A percentile compares a stretch with the other conserved stretches of the same genome.
phyloP scores from a whole-genome alignment of 2,888 invertebrate species.

The Masnerella sp. region DNA sequence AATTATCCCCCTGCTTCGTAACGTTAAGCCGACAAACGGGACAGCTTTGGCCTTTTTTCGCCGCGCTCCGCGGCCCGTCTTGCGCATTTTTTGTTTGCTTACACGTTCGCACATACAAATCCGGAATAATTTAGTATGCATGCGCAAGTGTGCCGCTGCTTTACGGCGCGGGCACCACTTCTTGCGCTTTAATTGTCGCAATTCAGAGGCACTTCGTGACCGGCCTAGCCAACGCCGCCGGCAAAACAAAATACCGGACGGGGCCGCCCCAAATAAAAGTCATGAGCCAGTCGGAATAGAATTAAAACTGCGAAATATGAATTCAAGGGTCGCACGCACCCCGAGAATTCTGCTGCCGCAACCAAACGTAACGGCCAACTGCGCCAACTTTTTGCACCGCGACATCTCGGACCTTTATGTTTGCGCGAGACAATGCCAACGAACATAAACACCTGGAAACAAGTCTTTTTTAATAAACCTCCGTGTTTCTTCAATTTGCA shows the following conservation, averaged over 20 bases:
- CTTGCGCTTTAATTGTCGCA: constrained; percentile 68
- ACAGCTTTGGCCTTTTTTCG: constrained; percentile 51
- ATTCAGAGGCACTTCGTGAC: constrained; percentile 66
- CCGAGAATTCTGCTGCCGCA: constrained; percentile 38
- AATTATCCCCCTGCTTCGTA: constrained; percentile 58
- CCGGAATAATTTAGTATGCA: constrained; percentile 64
- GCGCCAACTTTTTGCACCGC: constrained; percentile 25
- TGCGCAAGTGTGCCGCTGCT: constrained; percentile 59
- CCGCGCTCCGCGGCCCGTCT: neutral
- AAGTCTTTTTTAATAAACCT: too few species aligned
- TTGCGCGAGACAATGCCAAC: too few species aligned
- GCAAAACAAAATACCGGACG: constrained; percentile 56
- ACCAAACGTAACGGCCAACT: too few species aligned
- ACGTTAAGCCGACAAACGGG: constrained; percentile 60
- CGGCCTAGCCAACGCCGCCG: constrained; percentile 62
- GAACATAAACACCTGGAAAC: too few species aligned
- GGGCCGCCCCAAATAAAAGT: constrained; percentile 54
- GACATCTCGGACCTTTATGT: too few species aligned
- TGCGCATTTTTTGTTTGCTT: constrained; percentile 47
- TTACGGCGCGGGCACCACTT: constrained; percentile 46
- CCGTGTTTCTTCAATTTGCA: too few species aligned
- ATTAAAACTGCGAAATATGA: constrained; percentile 61
- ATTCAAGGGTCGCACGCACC: constrained; percentile 46
- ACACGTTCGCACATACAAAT: constrained; percentile 60
- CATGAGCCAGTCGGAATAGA: constrained; percentile 57